phyloP scores from a whole-genome alignment of 2,113 vertebrate species.

The Xenopus laevis region DNA sequence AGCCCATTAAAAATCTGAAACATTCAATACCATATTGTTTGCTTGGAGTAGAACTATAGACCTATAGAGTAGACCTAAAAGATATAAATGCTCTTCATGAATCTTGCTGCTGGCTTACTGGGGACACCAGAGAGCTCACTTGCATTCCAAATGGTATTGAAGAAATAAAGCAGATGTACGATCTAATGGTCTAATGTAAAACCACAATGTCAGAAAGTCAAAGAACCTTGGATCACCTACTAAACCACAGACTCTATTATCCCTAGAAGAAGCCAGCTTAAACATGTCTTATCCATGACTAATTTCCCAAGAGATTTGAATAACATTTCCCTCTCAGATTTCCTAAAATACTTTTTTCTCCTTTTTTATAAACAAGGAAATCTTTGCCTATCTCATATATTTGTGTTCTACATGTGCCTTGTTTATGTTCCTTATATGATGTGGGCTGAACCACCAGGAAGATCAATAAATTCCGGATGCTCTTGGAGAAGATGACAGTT shows the following conservation, averaged over 20 bases:
- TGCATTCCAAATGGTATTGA: background rate
- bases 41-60: too few relatives aligned
- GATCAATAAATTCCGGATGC: background rate
- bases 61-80: too few relatives aligned
- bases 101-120: background rate
- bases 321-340: background rate
- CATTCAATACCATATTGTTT: too few relatives aligned
- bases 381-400: background rate
- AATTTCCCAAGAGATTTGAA: background rate
- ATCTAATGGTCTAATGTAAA: constrained; percentile 5
- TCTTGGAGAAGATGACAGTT: constrained; percentile 22
- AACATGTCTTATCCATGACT: constrained; percentile 1
- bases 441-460: background rate
- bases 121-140: background rate
- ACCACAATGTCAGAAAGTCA: constrained; percentile 5
- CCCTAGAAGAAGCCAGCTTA: background rate
- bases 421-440: too few relatives aligned
- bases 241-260: background rate
- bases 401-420: background rate
- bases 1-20: too few relatives aligned
- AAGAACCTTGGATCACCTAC: background rate
- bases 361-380: background rate
- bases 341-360: background rate
- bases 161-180: background rate
- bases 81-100: too few relatives aligned